These are phyloP conservation scores for Neotragus moschatus DNA, from an alignment of 2,113 vertebrate species.

Conservation along the genomic window DNA sequence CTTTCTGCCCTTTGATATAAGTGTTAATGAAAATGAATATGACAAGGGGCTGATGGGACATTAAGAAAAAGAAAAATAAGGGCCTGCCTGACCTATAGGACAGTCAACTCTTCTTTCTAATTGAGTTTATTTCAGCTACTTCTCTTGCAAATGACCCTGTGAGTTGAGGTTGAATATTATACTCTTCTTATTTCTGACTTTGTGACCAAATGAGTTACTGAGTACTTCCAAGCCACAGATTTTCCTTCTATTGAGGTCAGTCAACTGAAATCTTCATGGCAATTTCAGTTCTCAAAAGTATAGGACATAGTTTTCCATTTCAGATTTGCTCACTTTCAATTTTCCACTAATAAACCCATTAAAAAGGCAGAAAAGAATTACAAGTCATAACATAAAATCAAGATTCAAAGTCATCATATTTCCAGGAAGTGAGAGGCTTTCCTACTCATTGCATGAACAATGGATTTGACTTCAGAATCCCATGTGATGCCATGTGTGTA, in stretches of 20 bases:
- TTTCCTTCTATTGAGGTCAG: background rate
- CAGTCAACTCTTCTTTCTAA: constrained; percentile 26
- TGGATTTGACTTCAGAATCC: background rate
- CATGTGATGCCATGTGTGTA: background rate
- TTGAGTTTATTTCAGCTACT: constrained; percentile 47
- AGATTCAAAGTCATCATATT: background rate
- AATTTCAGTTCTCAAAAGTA: background rate
- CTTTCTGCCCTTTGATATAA: constrained; percentile 37
- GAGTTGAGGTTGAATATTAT: background rate
- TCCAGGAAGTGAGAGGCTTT: background rate
- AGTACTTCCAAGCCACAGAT: constrained; percentile 9
- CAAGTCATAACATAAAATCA: constrained; percentile 4
- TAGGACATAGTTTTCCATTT: constrained; percentile 1
- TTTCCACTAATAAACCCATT: background rate
- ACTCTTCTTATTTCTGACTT: constrained; percentile 24
- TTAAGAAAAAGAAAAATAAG: constrained; percentile 23
- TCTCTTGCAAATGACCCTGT: constrained; percentile 1
- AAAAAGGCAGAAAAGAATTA: background rate
- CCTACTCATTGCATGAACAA: background rate
- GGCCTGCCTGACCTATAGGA: constrained; percentile 37
- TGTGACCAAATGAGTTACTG: background rate
- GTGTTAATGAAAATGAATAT: constrained; percentile 56
- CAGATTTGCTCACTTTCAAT: background rate
- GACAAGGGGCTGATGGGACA: constrained; percentile 34
- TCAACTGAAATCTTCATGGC: constrained; percentile 33